Evolutionary conservation across 2,797 vertebrate species (phyloP).

Genomic region (Sebastiscus tertius): DNA sequence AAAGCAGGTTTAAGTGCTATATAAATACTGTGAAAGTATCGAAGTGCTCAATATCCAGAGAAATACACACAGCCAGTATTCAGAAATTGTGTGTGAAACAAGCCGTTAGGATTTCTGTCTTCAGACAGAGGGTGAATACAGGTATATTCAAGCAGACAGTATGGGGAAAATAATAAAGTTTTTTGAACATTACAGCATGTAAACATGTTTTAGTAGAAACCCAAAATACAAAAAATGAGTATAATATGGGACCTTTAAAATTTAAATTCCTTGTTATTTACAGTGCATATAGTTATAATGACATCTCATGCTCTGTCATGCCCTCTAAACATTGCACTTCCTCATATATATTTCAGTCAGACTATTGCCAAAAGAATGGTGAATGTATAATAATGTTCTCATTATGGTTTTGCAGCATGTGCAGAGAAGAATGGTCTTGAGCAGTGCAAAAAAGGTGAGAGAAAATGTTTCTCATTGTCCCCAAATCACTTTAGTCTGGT

Average conservation of each 20-base stretch:
- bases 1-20: no score
- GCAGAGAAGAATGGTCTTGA: constrained; percentile 81
- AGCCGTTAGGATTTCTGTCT: no score
- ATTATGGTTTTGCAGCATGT: constrained; percentile 75
- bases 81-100: no score
- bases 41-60: no score
- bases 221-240: no score
- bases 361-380: background rate
- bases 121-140: no score
- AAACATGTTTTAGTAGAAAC: no score
- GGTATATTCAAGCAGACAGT: no score
- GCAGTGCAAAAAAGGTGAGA: constrained; percentile 79
- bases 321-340: background rate
- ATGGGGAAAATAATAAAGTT: no score
- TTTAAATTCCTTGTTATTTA: background rate
- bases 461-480: background rate
- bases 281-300: background rate
- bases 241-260: background rate
- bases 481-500: background rate
- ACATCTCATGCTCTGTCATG: background rate
- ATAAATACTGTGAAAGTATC: background rate
- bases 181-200: no score
- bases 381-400: background rate
- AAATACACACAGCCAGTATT: no score
- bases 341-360: background rate